Evolutionary conservation across 2,888 invertebrate species (phyloP).

Genomic region (Morpho deidamia): DNA sequence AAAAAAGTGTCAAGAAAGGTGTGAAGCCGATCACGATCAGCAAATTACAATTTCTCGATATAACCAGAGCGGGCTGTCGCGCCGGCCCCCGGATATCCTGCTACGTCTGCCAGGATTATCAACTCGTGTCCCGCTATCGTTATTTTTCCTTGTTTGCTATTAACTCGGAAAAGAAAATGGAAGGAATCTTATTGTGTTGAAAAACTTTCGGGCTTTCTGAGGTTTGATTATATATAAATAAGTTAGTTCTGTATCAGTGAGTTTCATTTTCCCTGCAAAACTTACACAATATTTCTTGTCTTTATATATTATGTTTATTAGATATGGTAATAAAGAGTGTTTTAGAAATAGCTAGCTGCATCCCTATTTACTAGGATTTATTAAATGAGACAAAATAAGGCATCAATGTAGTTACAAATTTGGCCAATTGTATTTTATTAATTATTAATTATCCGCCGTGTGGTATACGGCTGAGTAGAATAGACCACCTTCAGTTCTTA

Average conservation of each 20-base stretch:
- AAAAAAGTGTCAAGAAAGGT: slow-evolving; percentile 11
- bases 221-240: slow-evolving; percentile 4
- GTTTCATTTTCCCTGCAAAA: not conserved
- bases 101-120: slow-evolving; percentile 62
- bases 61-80: slow-evolving; percentile 42
- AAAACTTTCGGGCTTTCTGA: slow-evolving; percentile 9
- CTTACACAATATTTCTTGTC: not conserved
- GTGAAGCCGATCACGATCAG: slow-evolving; percentile 34
- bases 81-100: slow-evolving; percentile 48
- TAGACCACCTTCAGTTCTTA: too few relatives aligned
- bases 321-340: too few relatives aligned
- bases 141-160: slow-evolving; percentile 49
- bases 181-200: slow-evolving; percentile 5
- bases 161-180: slow-evolving; percentile 28
- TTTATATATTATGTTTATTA: too few relatives aligned
- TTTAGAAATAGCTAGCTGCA: too few relatives aligned
- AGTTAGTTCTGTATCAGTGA: not conserved
- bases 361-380: too few relatives aligned
- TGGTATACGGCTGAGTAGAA: too few relatives aligned
- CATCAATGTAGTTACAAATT: too few relatives aligned
- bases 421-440: too few relatives aligned
- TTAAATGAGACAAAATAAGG: too few relatives aligned
- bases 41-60: slow-evolving; percentile 26
- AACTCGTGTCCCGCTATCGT: slow-evolving; percentile 46
- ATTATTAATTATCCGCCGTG: too few relatives aligned